phyloP scores from a whole-genome alignment of 2,113 vertebrate genomes.

The Daboia siamensis region DNA sequence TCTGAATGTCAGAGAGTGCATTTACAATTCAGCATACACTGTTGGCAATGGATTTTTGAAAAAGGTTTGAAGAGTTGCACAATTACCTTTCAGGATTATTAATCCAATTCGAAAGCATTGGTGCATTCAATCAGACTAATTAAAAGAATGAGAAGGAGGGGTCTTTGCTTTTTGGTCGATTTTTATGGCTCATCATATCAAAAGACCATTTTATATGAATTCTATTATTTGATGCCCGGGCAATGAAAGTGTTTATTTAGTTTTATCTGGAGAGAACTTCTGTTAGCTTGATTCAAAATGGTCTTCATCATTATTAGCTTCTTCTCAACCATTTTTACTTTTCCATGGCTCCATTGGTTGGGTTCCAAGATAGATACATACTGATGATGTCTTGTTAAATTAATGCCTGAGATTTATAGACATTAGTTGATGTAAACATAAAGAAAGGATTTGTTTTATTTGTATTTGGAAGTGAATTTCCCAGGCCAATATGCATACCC shows the following conservation, averaged over 20 bases:
- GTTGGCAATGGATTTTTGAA: constrained; percentile 60
- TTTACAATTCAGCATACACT: constrained; percentile 60
- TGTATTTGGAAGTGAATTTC: neutral
- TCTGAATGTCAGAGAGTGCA: constrained; percentile 55
- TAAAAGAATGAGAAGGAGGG: constrained; percentile 52
- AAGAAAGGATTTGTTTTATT: neutral
- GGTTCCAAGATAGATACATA: neutral
- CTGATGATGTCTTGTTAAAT: neutral
- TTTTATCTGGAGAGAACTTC: neutral
- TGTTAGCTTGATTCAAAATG: neutral
- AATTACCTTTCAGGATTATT: constrained; percentile 58
- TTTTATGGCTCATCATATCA: constrained; percentile 38
- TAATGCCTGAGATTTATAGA: neutral
- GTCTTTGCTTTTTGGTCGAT: constrained; percentile 50
- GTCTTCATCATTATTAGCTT: neutral
- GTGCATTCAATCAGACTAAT: constrained; percentile 59
- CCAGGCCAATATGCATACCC: neutral
- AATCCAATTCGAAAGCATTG: constrained; percentile 57
- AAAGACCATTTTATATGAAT: constrained; percentile 34
- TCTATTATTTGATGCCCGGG: constrained; percentile 29
- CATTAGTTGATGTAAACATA: neutral
- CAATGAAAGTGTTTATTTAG: neutral
- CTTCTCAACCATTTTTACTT: neutral
- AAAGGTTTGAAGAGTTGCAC: constrained; percentile 63
- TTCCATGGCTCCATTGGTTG: neutral